Percentiles rank a stretch among this genome's conserved stretches.
These are phyloP conservation scores for Adineta ricciae DNA, from an alignment of 2,888 invertebrate species.

Conservation along the genomic window DNA sequence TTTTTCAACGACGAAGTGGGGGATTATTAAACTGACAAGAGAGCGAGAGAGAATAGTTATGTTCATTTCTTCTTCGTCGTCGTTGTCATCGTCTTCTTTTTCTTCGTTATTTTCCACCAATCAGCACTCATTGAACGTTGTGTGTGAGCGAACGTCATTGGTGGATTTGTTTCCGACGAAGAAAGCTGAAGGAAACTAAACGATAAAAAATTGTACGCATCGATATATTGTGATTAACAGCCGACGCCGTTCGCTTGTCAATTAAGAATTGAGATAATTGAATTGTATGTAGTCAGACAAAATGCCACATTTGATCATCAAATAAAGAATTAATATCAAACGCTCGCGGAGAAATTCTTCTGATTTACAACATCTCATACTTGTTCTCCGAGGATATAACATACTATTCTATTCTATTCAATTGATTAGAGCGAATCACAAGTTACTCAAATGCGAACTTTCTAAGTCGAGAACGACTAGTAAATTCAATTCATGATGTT, in stretches of 20 bases:
- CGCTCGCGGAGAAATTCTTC: too few species aligned
- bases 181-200: not conserved
- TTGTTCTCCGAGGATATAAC: too few species aligned
- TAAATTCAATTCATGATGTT: too few species aligned
- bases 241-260: not conserved
- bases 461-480: too few species aligned
- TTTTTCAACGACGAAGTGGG: not conserved
- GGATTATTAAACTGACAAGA: constrained; percentile 13
- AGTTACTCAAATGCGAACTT: too few species aligned
- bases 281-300: not conserved
- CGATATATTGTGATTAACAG: not conserved
- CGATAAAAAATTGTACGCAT: not conserved
- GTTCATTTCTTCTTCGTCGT: not conserved
- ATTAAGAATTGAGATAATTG: not conserved
- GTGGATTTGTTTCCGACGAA: not conserved
- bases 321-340: not conserved
- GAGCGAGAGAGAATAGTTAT: not conserved
- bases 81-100: not conserved
- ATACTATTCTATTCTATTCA: too few species aligned
- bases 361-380: too few species aligned
- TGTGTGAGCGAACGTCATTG: not conserved
- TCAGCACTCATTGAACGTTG: not conserved
- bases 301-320: not conserved
- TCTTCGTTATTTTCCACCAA: not conserved
- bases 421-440: too few species aligned